These are phyloP conservation scores for Deilephila porcellus DNA, from an alignment of 2,888 invertebrate species.

Conservation along the genomic window DNA sequence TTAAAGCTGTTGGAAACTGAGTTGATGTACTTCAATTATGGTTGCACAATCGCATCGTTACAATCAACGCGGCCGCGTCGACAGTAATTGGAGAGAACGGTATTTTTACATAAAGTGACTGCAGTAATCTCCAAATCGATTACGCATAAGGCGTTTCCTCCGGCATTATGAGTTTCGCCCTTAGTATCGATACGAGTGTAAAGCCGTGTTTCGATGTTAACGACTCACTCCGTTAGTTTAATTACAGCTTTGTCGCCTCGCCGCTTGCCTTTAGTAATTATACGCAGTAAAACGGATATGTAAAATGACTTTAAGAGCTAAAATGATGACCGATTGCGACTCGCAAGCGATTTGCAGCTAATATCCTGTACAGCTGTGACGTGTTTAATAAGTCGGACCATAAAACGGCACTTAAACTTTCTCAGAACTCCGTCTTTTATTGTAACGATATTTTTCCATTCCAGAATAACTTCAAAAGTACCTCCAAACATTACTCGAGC, in stretches of 20 bases:
- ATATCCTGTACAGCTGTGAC: conserved; percentile 73
- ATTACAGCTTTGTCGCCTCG: conserved; percentile 76
- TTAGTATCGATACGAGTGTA: conserved; percentile 58
- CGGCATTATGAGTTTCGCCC: conserved; percentile 58
- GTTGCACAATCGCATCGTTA: conserved; percentile 29
- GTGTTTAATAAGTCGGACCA: conserved; percentile 62
- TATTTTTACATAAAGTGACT: conserved; percentile 47
- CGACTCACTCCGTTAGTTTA: conserved; percentile 77
- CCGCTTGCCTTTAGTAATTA: conserved; percentile 71
- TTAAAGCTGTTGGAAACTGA: conserved; percentile 29
- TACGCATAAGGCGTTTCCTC: conserved; percentile 52
- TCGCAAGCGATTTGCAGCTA: conserved; percentile 68
- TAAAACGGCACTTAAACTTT: conserved; percentile 68
- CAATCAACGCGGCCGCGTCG: conserved; percentile 30
- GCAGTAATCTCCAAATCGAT: conserved; percentile 56
- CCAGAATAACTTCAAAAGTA: conserved; percentile 23
- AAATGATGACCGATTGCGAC: conserved; percentile 68
- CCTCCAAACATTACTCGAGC: conserved; percentile 10
- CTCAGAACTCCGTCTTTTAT: conserved; percentile 49
- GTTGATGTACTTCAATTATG: conserved; percentile 29
- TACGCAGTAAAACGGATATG: conserved; percentile 77
- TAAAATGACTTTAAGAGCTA: conserved; percentile 68
- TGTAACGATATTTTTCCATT: conserved; percentile 30
- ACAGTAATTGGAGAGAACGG: conserved; percentile 43
- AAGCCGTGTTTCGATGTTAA: conserved; percentile 66